phyloP scores from a whole-genome alignment of 2,797 vertebrate species.

The Triplophysa bombifrons region DNA sequence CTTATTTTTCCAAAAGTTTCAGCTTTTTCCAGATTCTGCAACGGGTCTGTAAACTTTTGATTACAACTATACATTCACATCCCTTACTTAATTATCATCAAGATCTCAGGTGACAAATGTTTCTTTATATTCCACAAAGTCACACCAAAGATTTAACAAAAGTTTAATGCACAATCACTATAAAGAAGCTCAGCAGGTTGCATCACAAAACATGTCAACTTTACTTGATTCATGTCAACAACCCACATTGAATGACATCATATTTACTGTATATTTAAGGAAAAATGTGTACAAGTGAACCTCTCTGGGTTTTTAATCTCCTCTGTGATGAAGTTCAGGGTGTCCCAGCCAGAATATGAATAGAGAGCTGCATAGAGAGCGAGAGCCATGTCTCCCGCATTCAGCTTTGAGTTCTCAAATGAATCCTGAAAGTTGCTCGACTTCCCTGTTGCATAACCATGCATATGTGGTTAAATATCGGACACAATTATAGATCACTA shows the following conservation, averaged over 20 bases:
- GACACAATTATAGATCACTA: not conserved
- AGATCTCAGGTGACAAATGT: no score
- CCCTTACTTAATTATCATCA: no score
- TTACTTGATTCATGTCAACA: no score
- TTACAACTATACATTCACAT: no score
- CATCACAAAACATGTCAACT: not conserved
- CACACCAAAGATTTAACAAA: not conserved
- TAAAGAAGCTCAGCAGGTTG: not conserved
- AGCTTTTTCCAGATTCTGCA: no score
- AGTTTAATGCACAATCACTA: not conserved
- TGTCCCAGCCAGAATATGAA: conserved; percentile 86
- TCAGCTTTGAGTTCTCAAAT: conserved; percentile 75
- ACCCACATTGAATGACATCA: not conserved
- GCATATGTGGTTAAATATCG: not conserved
- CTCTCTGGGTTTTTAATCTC: conserved; percentile 84
- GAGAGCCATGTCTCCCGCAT: conserved; percentile 78
- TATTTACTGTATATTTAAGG: no score
- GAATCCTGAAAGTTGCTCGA: conserved; percentile 78
- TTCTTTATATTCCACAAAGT: no score
- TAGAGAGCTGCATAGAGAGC: conserved; percentile 83
- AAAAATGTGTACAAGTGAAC: conserved; percentile 57
- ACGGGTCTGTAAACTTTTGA: no score
- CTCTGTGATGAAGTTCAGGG: conserved; percentile 85
- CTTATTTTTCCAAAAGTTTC: no score
- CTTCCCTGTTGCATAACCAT: conserved; percentile 66